Evolutionary conservation across 2,888 invertebrate species (phyloP).

Genomic region (Alcis repandata): DNA sequence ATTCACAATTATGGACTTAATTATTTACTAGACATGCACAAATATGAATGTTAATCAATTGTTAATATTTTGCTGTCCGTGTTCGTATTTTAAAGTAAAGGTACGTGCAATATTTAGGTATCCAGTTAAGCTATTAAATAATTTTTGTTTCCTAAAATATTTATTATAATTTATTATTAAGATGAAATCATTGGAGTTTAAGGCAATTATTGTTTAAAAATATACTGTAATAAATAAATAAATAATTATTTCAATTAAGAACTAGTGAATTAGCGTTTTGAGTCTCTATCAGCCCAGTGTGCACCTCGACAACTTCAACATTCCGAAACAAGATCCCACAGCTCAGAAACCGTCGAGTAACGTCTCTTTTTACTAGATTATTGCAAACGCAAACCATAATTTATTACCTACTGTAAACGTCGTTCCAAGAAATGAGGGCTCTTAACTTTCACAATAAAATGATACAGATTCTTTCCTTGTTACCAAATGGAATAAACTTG

Average conservation of each 20-base stretch:
- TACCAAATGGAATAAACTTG: slow-evolving; percentile 25
- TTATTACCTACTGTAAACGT: slow-evolving; percentile 36
- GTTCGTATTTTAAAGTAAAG: no score
- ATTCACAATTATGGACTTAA: neutral
- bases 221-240: neutral
- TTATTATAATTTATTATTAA: no score
- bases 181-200: no score
- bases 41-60: no score
- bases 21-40: neutral
- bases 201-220: no score
- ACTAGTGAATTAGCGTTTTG: no score
- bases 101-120: no score
- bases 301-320: slow-evolving; percentile 22
- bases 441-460: slow-evolving; percentile 35
- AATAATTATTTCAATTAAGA: neutral
- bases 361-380: slow-evolving; percentile 52
- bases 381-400: slow-evolving; percentile 42
- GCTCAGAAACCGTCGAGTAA: slow-evolving; percentile 48
- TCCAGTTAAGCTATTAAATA: no score
- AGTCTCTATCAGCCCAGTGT: neutral
- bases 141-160: no score
- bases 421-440: slow-evolving; percentile 35
- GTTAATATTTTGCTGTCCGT: no score
- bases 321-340: slow-evolving; percentile 47
- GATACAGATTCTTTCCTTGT: slow-evolving; percentile 39